Conservation (phyloP, 2,113 vertebrate species). For the Malurus alboscapulatus region DNA sequence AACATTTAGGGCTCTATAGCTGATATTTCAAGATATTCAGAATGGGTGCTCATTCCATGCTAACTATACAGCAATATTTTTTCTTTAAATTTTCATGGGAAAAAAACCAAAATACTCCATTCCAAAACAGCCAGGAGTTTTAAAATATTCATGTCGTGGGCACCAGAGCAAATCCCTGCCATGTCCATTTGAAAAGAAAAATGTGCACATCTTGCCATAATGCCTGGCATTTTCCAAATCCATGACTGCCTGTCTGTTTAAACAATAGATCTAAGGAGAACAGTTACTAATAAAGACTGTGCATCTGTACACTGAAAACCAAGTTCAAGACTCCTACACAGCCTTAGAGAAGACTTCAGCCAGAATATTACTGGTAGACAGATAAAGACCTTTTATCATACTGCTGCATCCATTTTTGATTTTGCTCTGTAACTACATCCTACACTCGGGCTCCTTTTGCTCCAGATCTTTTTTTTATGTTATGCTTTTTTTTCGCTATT, state of each 20-base stretch:
- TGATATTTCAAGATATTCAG: neutral
- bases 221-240: neutral
- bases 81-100: neutral
- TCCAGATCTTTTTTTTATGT: neutral
- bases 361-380: neutral
- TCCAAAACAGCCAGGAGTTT: neutral
- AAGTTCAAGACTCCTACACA: neutral
- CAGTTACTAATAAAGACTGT: neutral
- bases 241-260: neutral
- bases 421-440: neutral
- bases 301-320: neutral
- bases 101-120: neutral
- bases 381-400: neutral
- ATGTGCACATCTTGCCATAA: neutral
- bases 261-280: neutral
- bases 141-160: neutral
- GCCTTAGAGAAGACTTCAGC: neutral
- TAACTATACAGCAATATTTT: neutral
- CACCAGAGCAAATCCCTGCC: neutral
- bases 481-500: neutral
- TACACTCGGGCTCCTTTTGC: neutral
- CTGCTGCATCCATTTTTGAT: neutral
- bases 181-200: neutral
- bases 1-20: neutral
- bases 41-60: neutral